A percentile compares a stretch with the other conserved stretches of the same genome.
phyloP scores from a whole-genome alignment of 1,140 invertebrate genomes.

The Pseudomyrmex cubaensis region DNA sequence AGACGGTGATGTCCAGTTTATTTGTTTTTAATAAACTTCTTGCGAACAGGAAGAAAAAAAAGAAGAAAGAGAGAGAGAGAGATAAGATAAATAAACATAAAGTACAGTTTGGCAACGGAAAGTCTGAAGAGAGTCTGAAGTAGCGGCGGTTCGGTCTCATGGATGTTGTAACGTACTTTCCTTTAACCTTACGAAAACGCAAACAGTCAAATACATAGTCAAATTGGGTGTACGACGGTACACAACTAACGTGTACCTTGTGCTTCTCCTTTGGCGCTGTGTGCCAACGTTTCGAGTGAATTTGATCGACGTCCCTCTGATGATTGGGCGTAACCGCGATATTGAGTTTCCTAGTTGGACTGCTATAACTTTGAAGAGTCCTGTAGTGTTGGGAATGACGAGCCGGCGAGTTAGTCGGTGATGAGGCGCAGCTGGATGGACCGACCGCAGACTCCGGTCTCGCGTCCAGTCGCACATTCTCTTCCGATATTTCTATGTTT shows the following conservation, averaged over 20 bases:
- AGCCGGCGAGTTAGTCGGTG: conserved; percentile 78
- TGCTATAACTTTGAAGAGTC: conserved; percentile 80
- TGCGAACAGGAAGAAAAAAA: too few relatives aligned
- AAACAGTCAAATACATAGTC: conserved; percentile 46
- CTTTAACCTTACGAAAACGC: conserved; percentile 9
- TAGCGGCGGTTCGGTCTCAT: not conserved
- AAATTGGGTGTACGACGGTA: conserved; percentile 36
- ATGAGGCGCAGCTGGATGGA: conserved; percentile 77
- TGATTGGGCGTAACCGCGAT: conserved; percentile 72
- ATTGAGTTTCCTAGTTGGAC: conserved; percentile 79
- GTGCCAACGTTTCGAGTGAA: conserved; percentile 85
- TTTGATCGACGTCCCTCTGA: conserved; percentile 78
- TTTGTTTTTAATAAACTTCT: conserved; percentile 8
- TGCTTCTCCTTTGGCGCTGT: conserved; percentile 87
- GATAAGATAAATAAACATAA: not conserved
- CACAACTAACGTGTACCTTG: conserved; percentile 81
- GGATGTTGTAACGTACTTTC: not conserved
- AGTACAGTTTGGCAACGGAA: conserved; percentile 7
- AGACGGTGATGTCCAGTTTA: not conserved
- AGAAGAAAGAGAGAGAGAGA: too few relatives aligned
- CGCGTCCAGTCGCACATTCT: conserved; percentile 65
- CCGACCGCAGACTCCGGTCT: conserved; percentile 69
- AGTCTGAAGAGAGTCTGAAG: conserved; percentile 1
- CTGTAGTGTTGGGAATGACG: conserved; percentile 82
- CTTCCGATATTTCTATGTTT: conserved; percentile 62